These are phyloP conservation scores for Calidris pugnax DNA, from an alignment of 2,113 vertebrate species.

Conservation along the genomic window DNA sequence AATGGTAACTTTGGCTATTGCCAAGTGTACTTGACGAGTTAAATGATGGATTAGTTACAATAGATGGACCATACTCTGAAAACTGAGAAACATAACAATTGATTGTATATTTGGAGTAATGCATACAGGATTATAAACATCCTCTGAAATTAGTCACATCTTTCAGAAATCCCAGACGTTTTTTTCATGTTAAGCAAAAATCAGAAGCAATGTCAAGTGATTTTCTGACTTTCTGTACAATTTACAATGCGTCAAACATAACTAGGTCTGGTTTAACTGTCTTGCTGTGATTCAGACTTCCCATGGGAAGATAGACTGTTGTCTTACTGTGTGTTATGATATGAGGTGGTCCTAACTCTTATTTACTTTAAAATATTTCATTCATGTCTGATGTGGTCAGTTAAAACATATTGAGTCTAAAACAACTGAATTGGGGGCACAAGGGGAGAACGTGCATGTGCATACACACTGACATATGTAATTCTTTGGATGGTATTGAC, in stretches of 20 bases:
- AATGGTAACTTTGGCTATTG: not conserved
- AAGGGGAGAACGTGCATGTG: fast-evolving
- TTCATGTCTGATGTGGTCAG: fast-evolving
- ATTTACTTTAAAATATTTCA: not conserved
- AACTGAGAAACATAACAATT: not conserved
- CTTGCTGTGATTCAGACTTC: not conserved
- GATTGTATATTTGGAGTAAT: not conserved
- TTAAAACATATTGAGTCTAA: not conserved
- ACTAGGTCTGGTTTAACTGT: not conserved
- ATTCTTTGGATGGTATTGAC: not conserved
- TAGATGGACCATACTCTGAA: not conserved
- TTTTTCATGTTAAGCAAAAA: not conserved
- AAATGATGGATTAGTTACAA: not conserved
- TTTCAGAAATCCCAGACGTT: not conserved
- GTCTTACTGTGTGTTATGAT: not conserved
- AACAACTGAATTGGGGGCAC: not conserved
- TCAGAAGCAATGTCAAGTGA: not conserved
- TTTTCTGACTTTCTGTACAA: not conserved
- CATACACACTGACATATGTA: not conserved
- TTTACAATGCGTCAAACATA: not conserved
- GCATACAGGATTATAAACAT: not conserved
- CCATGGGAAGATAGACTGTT: not conserved
- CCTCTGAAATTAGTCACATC: not conserved
- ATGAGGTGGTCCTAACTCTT: not conserved
- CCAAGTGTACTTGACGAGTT: not conserved